Conservation (phyloP, 2,113 vertebrate genomes). For the Arvicanthis niloticus region DNA sequence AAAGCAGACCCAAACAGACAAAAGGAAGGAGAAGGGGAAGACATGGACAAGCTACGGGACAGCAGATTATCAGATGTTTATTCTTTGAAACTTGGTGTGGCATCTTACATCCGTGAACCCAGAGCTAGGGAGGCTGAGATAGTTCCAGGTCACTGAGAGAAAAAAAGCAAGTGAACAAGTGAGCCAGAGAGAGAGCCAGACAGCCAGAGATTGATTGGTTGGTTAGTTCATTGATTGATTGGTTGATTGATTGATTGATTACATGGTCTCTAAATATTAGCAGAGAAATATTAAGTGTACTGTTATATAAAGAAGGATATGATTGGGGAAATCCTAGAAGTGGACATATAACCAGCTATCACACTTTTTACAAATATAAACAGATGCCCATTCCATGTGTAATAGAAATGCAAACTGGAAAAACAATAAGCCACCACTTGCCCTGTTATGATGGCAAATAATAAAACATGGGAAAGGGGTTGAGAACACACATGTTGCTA, state of each 20-base stretch:
- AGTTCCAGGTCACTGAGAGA: background rate
- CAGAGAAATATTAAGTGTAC: background rate
- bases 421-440: constrained; percentile 21
- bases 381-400: constrained; percentile 35
- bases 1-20: background rate
- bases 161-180: background rate
- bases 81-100: background rate
- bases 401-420: constrained; percentile 31
- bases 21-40: background rate
- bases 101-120: background rate
- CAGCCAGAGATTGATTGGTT: background rate
- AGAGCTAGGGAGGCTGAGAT: background rate
- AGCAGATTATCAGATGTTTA: background rate
- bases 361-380: background rate
- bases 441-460: constrained; percentile 13
- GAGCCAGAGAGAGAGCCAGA: background rate
- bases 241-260: background rate
- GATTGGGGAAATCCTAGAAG: constrained; percentile 25
- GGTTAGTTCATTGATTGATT: background rate
- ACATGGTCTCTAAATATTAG: constrained; percentile 22
- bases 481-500: background rate
- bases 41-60: background rate
- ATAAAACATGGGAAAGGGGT: background rate
- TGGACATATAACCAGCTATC: background rate
- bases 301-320: background rate